Base-by-base conservation (phyloP, 2,888 invertebrate genomes). In the Dilophus febrilis region DNA sequence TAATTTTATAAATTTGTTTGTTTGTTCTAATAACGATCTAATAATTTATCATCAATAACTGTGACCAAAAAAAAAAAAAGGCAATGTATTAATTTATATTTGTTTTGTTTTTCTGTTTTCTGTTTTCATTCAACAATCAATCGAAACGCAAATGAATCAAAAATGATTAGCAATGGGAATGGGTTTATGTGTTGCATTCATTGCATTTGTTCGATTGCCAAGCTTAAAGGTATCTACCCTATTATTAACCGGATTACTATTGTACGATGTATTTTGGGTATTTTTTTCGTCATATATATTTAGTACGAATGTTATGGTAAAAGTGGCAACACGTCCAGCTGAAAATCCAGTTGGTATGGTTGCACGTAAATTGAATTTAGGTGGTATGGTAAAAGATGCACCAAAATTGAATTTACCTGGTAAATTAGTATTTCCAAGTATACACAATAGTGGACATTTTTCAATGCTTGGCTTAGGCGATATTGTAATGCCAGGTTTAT, bases 221-320 rank as follows among this genome's bases (percentile, higher is more conserved):
- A 92, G 91, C 60, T 72, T 95, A 50, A 95, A 95, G 67, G 88
- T 88, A 48, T 95, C 94, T 40, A 95, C 94, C 16, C 67, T 95
- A 45, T 72, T 95, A 49, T 73, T 95, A 51, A 90, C 92, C 35
- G 95, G 95, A 26, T 69, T 94, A 49, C 74, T 94, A 44, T 80
- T 90, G 42, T 95, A 95, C 61, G 95, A 95, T 64, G 94, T 95
- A 31, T 95, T 95, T 67, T 95, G 95, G 94, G 94, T 95, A 38
- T 95, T 95, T 68, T 95, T 94, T 68, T 94, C 94, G 3, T 92
- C 92, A 1, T 94, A 94, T 61, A 90, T 95, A 58, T 95, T 95
- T 70, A 94, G 90, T 65, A 87, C 95, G 54, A 95, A 95, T 58
- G 95, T 95, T 49, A 95, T 95, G 95, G 94, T 95, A 48, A 94